A percentile compares a stretch with the other conserved stretches of the same genome.
These are phyloP conservation scores for Romanomermis culicivorax DNA, from an alignment of 2,888 invertebrate genomes.

Conservation along the genomic window DNA sequence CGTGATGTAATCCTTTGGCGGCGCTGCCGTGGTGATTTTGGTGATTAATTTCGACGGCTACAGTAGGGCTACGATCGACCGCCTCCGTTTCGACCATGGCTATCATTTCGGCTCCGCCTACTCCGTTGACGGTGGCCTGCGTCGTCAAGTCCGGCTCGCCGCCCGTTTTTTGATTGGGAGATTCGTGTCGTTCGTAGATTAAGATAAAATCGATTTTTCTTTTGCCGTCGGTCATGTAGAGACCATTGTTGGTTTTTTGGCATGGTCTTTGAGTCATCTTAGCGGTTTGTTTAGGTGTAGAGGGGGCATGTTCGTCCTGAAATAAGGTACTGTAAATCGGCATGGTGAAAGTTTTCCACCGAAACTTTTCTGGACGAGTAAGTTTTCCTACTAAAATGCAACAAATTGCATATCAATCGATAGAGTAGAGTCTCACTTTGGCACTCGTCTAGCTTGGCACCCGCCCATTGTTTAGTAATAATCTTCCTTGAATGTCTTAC, in stretches of 20 bases:
- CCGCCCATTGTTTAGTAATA: no score
- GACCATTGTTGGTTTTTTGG: background rate
- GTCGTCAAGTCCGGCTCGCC: background rate
- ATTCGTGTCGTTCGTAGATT: background rate
- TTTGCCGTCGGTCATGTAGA: constrained; percentile 2
- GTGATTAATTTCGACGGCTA: background rate
- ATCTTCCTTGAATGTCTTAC: no score
- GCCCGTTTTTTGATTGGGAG: background rate
- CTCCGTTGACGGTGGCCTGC: background rate
- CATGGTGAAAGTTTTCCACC: no score
- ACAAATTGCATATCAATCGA: no score
- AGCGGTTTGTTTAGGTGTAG: no score
- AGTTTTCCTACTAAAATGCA: no score
- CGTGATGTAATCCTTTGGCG: background rate
- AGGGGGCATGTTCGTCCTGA: no score
- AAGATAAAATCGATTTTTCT: background rate
- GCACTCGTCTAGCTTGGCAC: no score
- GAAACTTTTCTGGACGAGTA: no score
- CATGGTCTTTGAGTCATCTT: no score
- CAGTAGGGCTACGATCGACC: background rate
- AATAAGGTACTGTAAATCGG: no score
- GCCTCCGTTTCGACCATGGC: background rate
- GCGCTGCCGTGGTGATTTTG: background rate
- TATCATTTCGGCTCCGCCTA: background rate
- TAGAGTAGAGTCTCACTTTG: no score